These are phyloP conservation scores for Bovichtus variegatus DNA, from an alignment of 2,797 vertebrate species.

Conservation along the genomic window DNA sequence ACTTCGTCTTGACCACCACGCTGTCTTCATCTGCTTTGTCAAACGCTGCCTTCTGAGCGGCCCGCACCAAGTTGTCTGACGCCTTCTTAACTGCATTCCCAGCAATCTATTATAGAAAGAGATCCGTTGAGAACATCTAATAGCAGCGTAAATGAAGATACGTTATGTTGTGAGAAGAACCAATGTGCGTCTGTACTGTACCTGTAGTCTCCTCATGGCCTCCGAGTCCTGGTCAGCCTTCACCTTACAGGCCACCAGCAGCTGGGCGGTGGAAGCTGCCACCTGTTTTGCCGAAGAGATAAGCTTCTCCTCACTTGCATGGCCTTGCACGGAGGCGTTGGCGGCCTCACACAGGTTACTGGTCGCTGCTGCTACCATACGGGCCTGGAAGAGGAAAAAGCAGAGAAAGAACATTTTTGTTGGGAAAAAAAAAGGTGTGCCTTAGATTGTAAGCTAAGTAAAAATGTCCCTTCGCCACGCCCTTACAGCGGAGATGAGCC, in stretches of 20 bases:
- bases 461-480: not conserved
- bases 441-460: not conserved
- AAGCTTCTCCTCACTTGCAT: constrained; percentile 97
- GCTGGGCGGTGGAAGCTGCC: constrained; percentile 95
- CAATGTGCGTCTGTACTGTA: constrained; percentile 73
- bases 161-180: not conserved
- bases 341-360: constrained; percentile 98
- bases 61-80: constrained; percentile 96
- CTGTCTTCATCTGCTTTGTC: constrained; percentile 95
- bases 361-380: constrained; percentile 98
- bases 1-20: constrained; percentile 97
- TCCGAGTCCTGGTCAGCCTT: constrained; percentile 98
- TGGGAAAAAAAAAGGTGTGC: not conserved
- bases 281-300: constrained; percentile 99
- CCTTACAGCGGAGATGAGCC: constrained; percentile 97
- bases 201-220: constrained; percentile 98
- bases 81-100: constrained; percentile 99
- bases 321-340: constrained; percentile 96
- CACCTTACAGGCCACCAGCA: constrained; percentile 98
- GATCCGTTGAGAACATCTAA: constrained; percentile 1
- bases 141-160: not conserved
- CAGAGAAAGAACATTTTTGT: not conserved
- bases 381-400: constrained; percentile 86
- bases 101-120: constrained; percentile 85
- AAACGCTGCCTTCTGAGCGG: constrained; percentile 96